phyloP scores from a whole-genome alignment of 2,888 invertebrate genomes.

The Agrochola litura region DNA sequence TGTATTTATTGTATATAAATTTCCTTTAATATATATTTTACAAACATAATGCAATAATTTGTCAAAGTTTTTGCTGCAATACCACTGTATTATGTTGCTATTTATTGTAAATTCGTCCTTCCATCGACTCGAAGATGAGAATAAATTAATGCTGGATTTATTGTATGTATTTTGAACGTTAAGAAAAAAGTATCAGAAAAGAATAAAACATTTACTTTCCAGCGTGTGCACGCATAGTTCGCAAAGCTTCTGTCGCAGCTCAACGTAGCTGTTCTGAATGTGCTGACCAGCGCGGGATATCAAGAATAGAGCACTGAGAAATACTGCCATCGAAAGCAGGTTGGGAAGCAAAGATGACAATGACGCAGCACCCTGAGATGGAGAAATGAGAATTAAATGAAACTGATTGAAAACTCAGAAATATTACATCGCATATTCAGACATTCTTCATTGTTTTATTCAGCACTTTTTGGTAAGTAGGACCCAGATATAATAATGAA shows the following conservation, averaged over 20 bases:
- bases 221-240: constrained; percentile 66
- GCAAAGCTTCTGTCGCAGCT: constrained; percentile 66
- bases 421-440: not conserved
- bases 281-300: constrained; percentile 71
- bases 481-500: not conserved
- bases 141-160: not conserved
- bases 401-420: not conserved
- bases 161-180: not conserved
- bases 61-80: not conserved
- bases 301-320: constrained; percentile 63
- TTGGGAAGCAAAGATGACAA: constrained; percentile 29
- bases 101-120: not conserved
- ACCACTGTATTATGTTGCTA: not conserved
- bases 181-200: not conserved
- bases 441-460: not conserved
- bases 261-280: constrained; percentile 65
- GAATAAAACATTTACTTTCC: constrained; percentile 26
- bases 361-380: constrained; percentile 57
- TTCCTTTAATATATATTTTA: not conserved
- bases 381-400: not conserved
- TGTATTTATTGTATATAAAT: no score
- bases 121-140: not conserved
- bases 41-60: not conserved
- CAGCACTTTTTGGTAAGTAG: no score
- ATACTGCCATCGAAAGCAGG: constrained; percentile 51